Evolutionary conservation across 1,140 invertebrate species (phyloP), one percentile per base, ranked within the genome.

Genomic region (Hesperophylax magnus): DNA sequence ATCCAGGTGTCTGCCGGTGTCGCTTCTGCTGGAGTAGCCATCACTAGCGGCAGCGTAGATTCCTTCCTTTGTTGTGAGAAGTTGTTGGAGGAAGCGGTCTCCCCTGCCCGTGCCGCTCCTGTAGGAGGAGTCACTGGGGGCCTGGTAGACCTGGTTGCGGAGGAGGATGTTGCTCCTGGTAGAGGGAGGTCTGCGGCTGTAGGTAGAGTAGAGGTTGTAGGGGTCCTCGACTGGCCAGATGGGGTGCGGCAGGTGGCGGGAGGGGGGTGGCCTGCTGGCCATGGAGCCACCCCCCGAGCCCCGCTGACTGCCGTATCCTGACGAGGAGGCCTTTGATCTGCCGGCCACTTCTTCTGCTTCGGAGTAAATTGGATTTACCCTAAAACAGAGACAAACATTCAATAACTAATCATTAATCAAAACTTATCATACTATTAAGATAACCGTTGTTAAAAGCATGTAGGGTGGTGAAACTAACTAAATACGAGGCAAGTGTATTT

Each of bases 331-430:
- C 52, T 84, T 84, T n/a, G 82, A 84, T 58, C 82, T 76, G 17
- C 82, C 82, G 7, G 82, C 82, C 9, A 63, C 82, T 34, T 84
- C 82, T 52, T 84, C 82, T 54, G 82, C 78, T 52, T 84, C 82
- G 18, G 82, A 81, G 77, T 84, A 84, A 60, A 84, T 84, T 14
- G 82, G 82, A 80, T 84, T 84, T 79, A 84, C 53, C 56, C 82
- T 84, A 53, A 77, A 84, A 79, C 15, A 54, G 54, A 74, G 71
- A 76, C 15, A 17, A 8, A 61, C 24, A 11, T 8, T 61, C 5
- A 47, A 47, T 47, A 34, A 34, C 4, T 34, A 34, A 34, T 34
- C 34, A 34, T 27, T 27, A 27, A 27, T 27, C 7, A 34, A 5
- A 5, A 34, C 4, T 34, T 7, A 34, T 34, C 34, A 5, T 34